phyloP scores from a whole-genome alignment of 2,797 vertebrate species.

The Distichodus sexfasciatus region DNA sequence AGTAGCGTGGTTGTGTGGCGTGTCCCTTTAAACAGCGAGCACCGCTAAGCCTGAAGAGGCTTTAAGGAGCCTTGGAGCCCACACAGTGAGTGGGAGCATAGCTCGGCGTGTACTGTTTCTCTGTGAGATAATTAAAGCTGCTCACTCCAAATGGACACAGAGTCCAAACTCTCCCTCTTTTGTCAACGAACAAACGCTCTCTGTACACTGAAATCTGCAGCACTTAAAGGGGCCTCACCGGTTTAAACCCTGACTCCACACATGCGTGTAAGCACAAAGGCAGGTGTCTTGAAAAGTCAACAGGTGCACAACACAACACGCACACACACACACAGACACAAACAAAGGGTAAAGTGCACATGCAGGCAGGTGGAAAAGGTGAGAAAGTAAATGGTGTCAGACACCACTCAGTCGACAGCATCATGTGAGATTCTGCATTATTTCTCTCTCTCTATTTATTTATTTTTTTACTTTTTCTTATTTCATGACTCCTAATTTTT shows the following conservation, averaged over 20 bases:
- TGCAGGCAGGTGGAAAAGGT: constrained; percentile 26
- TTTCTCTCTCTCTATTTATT: no score
- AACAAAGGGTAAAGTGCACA: not conserved
- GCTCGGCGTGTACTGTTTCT: not conserved
- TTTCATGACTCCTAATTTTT: no score
- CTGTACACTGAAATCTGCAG: not conserved
- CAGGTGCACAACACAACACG: constrained; percentile 14
- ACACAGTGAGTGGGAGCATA: constrained; percentile 6
- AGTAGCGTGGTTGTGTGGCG: no score
- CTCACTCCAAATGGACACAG: not conserved
- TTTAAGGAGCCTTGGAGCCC: constrained; percentile 4
- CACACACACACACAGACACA: constrained; percentile 39
- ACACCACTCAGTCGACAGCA: no score
- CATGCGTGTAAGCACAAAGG: constrained; percentile 21
- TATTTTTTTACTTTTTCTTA: no score
- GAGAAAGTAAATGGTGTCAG: constrained; percentile 4
- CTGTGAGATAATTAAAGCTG: constrained; percentile 26
- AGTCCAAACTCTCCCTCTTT: constrained; percentile 4
- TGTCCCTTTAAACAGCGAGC: no score
- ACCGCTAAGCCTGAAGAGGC: constrained; percentile 11
- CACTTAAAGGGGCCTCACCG: not conserved
- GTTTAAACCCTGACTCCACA: not conserved
- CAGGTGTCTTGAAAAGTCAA: constrained; percentile 26
- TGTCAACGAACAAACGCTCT: not conserved
- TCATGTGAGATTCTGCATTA: no score